A percentile compares a stretch with the other conserved stretches of the same genome.
Conservation (phyloP, 2,797 vertebrate genomes). For the Lerista edwardsae region DNA sequence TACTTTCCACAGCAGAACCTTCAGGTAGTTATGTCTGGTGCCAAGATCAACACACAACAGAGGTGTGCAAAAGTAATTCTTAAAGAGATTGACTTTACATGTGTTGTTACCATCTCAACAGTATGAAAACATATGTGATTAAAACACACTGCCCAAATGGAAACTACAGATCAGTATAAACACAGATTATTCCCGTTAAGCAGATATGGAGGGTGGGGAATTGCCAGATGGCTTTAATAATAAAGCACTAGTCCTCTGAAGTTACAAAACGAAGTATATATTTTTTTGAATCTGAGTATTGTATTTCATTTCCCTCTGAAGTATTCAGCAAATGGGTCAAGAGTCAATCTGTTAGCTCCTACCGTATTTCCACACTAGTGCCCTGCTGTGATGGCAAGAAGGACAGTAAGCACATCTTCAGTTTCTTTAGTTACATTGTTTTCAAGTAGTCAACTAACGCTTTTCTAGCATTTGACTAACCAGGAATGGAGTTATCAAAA, state of each 20-base stretch:
- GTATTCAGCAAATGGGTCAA: slow-evolving; percentile 5
- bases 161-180: slow-evolving; percentile 63
- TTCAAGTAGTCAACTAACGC: slow-evolving; percentile 20
- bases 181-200: slow-evolving; percentile 57
- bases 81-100: slow-evolving; percentile 53
- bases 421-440: slow-evolving; percentile 11
- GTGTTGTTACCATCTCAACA: slow-evolving; percentile 62
- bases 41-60: slow-evolving; percentile 39
- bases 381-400: slow-evolving; percentile 12
- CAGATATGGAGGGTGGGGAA: slow-evolving; percentile 43
- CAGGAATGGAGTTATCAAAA: not conserved
- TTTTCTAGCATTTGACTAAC: slow-evolving; percentile 25
- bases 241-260: slow-evolving; percentile 52
- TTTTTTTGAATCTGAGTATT: slow-evolving; percentile 46
- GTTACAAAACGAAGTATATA: slow-evolving; percentile 51
- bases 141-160: slow-evolving; percentile 64
- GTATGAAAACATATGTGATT: slow-evolving; percentile 69
- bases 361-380: slow-evolving; percentile 7
- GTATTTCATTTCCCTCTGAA: slow-evolving; percentile 25
- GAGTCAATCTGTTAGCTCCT: not conserved
- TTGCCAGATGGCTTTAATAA: slow-evolving; percentile 72
- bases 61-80: slow-evolving; percentile 54
- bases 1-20: slow-evolving; percentile 30
- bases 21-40: slow-evolving; percentile 40
- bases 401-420: not conserved